Conservation (phyloP, 2,888 invertebrate genomes). For the Ophioninae sp. region DNA sequence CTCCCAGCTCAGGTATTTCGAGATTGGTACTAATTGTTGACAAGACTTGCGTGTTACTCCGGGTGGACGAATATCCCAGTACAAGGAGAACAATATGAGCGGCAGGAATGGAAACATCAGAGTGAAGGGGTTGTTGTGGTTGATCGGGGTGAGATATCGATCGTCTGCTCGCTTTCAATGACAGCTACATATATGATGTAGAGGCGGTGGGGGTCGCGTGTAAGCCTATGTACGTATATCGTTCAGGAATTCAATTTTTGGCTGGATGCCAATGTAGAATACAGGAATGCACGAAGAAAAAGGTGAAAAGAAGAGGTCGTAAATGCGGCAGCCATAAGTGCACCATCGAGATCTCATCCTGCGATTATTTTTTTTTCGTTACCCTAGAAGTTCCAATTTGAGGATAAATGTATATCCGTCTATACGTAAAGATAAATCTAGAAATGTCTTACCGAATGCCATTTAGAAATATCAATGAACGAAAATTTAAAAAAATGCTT, state of each 20-base stretch:
- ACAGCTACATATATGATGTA: slow-evolving; percentile 40
- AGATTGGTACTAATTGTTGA: slow-evolving; percentile 40
- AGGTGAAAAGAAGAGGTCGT: not conserved
- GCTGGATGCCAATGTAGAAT: slow-evolving; percentile 25
- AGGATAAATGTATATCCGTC: not conserved
- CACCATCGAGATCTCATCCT: slow-evolving; percentile 29
- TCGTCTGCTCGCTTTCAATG: slow-evolving; percentile 34
- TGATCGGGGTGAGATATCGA: slow-evolving; percentile 48
- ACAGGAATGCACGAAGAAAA: not conserved
- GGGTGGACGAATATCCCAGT: slow-evolving; percentile 22
- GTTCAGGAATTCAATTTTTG: slow-evolving; percentile 47
- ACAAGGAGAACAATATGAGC: slow-evolving; percentile 38
- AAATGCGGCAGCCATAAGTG: slow-evolving; percentile 41
- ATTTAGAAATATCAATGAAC: not conserved
- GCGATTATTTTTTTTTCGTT: slow-evolving; percentile 22
- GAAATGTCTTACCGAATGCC: not conserved
- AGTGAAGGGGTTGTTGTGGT: slow-evolving; percentile 9
- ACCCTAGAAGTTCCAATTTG: not conserved
- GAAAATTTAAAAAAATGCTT: no score
- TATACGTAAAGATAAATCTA: not conserved
- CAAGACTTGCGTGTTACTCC: slow-evolving; percentile 22
- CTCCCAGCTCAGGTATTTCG: not conserved
- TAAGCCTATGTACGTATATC: not conserved
- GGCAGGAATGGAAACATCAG: slow-evolving; percentile 48
- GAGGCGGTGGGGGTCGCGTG: not conserved